Evolutionary conservation across 2,888 invertebrate genomes (phyloP), one percentile per base, ranked within the genome.

Genomic region (Latrodectus elegans): DNA sequence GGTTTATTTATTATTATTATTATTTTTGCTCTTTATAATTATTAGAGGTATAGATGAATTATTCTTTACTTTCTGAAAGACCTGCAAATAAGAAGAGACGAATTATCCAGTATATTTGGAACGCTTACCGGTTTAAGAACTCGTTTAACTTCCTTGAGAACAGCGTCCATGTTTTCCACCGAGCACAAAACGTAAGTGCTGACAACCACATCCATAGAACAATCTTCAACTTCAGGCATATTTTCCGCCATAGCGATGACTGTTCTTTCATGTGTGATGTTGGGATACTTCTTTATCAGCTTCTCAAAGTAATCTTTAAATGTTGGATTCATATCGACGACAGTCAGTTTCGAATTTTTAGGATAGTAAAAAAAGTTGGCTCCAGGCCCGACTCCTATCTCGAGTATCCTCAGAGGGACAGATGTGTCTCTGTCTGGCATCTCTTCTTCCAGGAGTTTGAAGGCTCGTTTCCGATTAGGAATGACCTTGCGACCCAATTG

Each of bases 201-300:
- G 9, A 92, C 91, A 4, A 91, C 91, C 17, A 91, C 91, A 82
- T 91, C 91, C 14, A 91, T 90, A 10, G 90, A 90, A 22, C 77
- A 77, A 60, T 90, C 89, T 15, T 89, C 87, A 15, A 92, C 88
- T n/a, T 89, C 90, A 8, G 89, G 82, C 88, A 92, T 90, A 65
- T 90, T 72, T 75, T 91, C 91, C 10, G 90, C 91, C 8, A 77
- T 72, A 14, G 89, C 85, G 17, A 85, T 83, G 49, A 91, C 64
- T 12, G 90, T 90, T 26, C 89, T 89, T 74, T 91, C 81, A 10
- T 70, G 76, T 8, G 53, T 71, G 26, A 88, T 71, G 9, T 89
- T 75, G 8, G 74, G 71, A 71, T 77, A 90, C 78, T 89, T 76
- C 26, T 75, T 26, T 6, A 65, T 38, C 26, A 76, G 89, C 22